Percentiles rank a stretch among this genome's conserved stretches.
Evolutionary conservation across 2,797 vertebrate genomes (phyloP).

Genomic region (Falco novaeseelandiae): DNA sequence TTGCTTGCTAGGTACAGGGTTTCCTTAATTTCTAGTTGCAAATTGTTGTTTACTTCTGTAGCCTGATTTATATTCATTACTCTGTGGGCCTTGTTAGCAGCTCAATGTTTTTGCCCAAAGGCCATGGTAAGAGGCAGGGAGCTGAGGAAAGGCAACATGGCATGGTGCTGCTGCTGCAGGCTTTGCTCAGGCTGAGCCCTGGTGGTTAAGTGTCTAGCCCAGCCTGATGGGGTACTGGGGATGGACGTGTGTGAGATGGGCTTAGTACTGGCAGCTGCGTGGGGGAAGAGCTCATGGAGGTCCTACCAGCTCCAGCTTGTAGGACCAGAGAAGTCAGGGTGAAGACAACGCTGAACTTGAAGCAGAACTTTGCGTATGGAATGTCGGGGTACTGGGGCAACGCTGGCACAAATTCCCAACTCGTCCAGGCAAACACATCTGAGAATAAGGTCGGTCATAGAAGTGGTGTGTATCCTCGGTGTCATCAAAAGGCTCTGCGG

Average conservation of each 20-base stretch:
- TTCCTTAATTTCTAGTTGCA: neutral
- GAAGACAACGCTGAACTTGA: neutral
- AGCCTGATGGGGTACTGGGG: accelerated
- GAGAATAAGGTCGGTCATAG: neutral
- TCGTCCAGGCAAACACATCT: neutral
- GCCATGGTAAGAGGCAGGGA: neutral
- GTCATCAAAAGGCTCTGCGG: neutral
- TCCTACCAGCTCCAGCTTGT: neutral
- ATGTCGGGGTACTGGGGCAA: neutral
- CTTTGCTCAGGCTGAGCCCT: neutral
- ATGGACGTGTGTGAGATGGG: neutral
- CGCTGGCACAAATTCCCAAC: neutral
- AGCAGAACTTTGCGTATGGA: neutral
- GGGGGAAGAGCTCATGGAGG: neutral
- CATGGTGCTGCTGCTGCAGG: neutral
- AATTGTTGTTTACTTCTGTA: neutral
- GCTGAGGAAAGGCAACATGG: neutral
- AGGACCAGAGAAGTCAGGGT: neutral
- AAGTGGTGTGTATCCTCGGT: neutral
- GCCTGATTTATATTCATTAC: neutral
- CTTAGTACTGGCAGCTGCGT: neutral
- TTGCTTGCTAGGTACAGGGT: neutral
- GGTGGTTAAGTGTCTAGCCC: neutral
- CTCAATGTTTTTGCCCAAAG: neutral
- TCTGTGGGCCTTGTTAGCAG: neutral